These are phyloP conservation scores for Hyles lineata DNA, from an alignment of 2,888 invertebrate species.

Conservation along the genomic window DNA sequence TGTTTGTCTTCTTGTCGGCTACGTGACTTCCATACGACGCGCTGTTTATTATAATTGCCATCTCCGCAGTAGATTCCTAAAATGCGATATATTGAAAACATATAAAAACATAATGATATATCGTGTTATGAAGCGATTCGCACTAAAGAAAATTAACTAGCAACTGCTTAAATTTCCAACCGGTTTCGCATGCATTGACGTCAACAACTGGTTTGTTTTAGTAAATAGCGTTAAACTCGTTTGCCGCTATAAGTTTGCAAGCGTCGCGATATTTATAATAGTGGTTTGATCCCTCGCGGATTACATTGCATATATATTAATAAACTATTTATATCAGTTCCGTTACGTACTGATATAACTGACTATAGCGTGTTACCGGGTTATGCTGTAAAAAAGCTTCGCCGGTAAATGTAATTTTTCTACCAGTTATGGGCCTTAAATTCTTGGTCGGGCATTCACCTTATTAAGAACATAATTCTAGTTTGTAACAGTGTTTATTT, in stretches of 20 bases:
- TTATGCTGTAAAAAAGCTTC: neutral
- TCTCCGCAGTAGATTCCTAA: conserved; percentile 7
- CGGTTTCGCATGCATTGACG: conserved; percentile 55
- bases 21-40: conserved; percentile 1
- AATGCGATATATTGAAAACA: conserved; percentile 1
- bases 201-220: conserved; percentile 53
- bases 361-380: neutral
- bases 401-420: neutral
- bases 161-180: conserved; percentile 48
- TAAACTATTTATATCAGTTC: neutral
- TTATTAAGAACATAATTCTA: neutral
- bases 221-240: conserved; percentile 45
- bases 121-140: neutral
- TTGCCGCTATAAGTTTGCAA: conserved; percentile 41
- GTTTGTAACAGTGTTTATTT: neutral
- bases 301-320: neutral
- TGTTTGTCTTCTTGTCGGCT: conserved; percentile 24
- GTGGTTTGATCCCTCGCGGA: neutral
- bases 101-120: neutral
- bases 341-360: neutral
- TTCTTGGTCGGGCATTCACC: conserved; percentile 16
- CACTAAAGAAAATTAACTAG: conserved; percentile 37
- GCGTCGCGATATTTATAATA: neutral
- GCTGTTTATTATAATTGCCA: conserved; percentile 28
- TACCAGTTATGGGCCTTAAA: neutral